Evolutionary conservation across 2,888 invertebrate genomes (phyloP).

Genomic region (Lasius fuliginosus): DNA sequence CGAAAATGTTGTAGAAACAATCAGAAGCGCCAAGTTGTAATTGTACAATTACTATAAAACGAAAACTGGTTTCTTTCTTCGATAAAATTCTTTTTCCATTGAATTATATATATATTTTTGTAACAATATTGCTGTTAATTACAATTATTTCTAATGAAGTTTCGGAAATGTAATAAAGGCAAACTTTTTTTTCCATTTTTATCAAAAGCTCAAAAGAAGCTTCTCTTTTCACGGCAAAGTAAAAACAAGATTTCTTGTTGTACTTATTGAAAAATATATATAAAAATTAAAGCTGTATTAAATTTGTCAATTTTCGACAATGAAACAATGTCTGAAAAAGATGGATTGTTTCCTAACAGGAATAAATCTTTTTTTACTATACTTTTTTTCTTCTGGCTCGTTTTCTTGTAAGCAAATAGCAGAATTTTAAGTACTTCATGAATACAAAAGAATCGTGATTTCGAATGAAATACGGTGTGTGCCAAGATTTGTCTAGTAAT

Average conservation of each 20-base stretch:
- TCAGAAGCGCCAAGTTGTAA: background rate
- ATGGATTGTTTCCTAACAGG: background rate
- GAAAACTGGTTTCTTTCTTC: background rate
- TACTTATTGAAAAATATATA: background rate
- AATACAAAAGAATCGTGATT: background rate
- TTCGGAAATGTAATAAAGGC: background rate
- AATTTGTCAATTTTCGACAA: background rate
- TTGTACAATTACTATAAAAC: background rate
- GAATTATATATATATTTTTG: background rate
- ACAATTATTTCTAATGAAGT: background rate
- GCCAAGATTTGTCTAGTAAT: background rate
- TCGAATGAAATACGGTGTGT: background rate
- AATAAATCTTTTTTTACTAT: background rate
- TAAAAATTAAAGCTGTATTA: background rate
- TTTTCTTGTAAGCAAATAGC: background rate
- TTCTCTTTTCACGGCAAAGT: background rate
- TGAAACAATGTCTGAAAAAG: background rate
- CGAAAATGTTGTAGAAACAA: constrained; percentile 1
- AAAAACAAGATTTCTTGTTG: background rate
- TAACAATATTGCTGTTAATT: background rate
- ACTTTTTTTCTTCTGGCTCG: background rate
- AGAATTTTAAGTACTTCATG: background rate
- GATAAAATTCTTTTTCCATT: background rate
- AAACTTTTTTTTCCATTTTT: background rate
- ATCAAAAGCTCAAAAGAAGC: too few species aligned